Evolutionary conservation across 2,888 invertebrate species (phyloP), one percentile per base, ranked within the genome.

Genomic region (Lottia scabra): DNA sequence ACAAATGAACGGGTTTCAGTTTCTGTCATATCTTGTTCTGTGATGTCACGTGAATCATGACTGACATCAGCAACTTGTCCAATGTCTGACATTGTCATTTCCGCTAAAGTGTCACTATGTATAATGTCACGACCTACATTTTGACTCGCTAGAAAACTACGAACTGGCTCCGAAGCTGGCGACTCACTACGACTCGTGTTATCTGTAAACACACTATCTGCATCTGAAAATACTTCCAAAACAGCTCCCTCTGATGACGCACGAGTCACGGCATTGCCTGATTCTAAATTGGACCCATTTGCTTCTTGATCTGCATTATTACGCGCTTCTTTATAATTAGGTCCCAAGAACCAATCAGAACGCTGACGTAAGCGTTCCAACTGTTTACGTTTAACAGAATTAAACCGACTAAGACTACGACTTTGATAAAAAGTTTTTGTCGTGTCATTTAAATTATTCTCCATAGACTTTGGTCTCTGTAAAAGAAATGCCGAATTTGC

Each of bases 311-410:
- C 67, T 65, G 63, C 19, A 64, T 70, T 69, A 64, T 68, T 45
- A 64, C 65, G 63, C 71, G 73, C 62, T 71, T 73, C 71, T 73
- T 70, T 67, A 69, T 65, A 72, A 71, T 80, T 75, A 96, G 93
- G 86, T 73, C 85, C 85, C 38, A 86, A 81, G 92, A 97, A 98
- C 98, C 98, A 99, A 91, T 98, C 97, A 75, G 97, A 97, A 84
- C 98, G 93, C 81, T 97, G 97, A 89, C 96, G 94, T 96, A 99
- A 97, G 84, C 98, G 93, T 89, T 96, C 96, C 80, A 97, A 95
- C 92, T 99, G 98, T 89, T 97, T 93, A 91, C 87, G 83, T 70
- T 87, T 87, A n/a, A 89, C 88, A 38, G 86, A 85, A 78, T 89
- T 88, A 76, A 87, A 88, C 30, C 89, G 78, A 77, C 85, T 87